These are phyloP conservation scores for Phorcus lineatus DNA, from an alignment of 2,888 invertebrate genomes.

Conservation along the genomic window DNA sequence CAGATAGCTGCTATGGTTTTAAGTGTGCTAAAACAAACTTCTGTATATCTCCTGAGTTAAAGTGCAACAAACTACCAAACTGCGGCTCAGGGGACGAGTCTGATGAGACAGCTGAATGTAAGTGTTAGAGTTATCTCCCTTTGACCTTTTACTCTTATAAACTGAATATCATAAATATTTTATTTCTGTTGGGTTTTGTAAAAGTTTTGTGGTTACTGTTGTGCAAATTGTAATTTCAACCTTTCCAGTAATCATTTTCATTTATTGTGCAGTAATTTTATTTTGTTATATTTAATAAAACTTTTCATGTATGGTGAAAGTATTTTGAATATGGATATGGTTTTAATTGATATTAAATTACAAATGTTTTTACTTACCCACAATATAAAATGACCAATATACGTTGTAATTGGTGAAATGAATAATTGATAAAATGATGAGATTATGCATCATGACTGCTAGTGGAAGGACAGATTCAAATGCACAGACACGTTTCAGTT, in stretches of 20 bases:
- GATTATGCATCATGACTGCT: too few species aligned
- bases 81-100: constrained; percentile 88
- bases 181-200: neutral
- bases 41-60: constrained; percentile 86
- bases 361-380: too few species aligned
- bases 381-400: too few species aligned
- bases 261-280: neutral
- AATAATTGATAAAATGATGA: too few species aligned
- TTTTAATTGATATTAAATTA: too few species aligned
- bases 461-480: too few species aligned
- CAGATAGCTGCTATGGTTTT: constrained; percentile 65
- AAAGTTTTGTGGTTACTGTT: too few species aligned
- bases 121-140: constrained; percentile 39
- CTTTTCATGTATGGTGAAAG: neutral
- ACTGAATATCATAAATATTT: neutral
- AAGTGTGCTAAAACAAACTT: constrained; percentile 77
- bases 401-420: too few species aligned
- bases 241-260: neutral
- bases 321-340: neutral
- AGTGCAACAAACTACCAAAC: constrained; percentile 88
- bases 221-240: neutral
- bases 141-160: neutral
- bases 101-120: constrained; percentile 79
- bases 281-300: neutral
- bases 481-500: too few species aligned